Evolutionary conservation across 2,113 vertebrate species (phyloP).

Genomic region (Eira barbara): DNA sequence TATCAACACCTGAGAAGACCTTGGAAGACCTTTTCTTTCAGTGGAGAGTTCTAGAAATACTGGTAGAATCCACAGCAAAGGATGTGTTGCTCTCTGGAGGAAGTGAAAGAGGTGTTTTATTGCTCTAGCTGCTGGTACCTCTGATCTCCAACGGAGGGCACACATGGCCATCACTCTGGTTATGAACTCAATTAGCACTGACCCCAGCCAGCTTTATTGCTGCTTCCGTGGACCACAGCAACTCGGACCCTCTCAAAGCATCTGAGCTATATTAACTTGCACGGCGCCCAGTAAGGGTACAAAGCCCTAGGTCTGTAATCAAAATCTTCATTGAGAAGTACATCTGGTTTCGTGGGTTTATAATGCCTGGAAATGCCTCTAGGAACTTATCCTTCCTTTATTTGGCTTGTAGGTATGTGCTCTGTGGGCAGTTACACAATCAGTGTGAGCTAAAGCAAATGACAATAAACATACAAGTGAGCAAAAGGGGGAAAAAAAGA

Average conservation of each 20-base stretch:
- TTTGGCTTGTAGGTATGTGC: background rate
- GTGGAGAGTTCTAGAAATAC: background rate
- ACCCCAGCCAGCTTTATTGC: fast-evolving
- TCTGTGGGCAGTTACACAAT: background rate
- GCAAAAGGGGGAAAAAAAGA: background rate
- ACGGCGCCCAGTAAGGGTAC: background rate
- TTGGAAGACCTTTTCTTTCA: background rate
- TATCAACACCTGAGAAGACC: background rate
- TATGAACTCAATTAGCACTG: fast-evolving
- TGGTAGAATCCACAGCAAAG: background rate
- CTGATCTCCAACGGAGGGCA: background rate
- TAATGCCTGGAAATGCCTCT: background rate
- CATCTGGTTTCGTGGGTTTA: background rate
- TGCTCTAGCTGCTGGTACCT: background rate
- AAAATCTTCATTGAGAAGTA: background rate
- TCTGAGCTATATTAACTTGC: background rate
- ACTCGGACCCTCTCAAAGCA: background rate
- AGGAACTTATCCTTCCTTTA: background rate
- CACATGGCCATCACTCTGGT: background rate
- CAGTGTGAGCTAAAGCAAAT: background rate
- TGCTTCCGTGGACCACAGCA: fast-evolving
- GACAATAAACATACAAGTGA: background rate
- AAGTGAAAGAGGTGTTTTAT: fast-evolving
- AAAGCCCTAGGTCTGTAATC: background rate
- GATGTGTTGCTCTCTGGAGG: background rate